These are phyloP conservation scores for Phrynocephalus guinanensis DNA, from an alignment of 2,797 vertebrate species.

Conservation along the genomic window DNA sequence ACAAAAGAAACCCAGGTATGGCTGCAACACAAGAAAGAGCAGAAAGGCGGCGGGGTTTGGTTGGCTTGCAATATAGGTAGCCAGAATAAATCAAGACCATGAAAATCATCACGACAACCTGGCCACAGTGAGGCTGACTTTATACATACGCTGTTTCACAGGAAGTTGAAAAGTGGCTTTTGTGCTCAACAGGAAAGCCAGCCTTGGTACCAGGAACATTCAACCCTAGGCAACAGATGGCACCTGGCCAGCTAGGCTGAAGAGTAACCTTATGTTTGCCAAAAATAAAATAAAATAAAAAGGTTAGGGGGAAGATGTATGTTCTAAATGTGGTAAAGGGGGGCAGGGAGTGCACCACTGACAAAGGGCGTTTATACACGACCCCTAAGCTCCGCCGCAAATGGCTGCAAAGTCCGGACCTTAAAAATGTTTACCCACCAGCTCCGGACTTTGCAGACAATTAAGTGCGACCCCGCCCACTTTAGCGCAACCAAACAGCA, in stretches of 20 bases:
- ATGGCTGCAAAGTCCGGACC: too few relatives aligned
- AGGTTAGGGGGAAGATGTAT: too few relatives aligned
- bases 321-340: neutral
- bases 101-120: neutral
- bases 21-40: slow-evolving; percentile 2
- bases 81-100: neutral
- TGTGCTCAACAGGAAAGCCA: neutral
- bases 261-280: neutral
- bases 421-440: too few relatives aligned
- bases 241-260: too few relatives aligned
- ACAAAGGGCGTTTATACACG: too few relatives aligned
- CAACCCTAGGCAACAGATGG: neutral
- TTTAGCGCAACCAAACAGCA: too few relatives aligned
- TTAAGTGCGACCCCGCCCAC: too few relatives aligned
- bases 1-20: too few relatives aligned
- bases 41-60: too few relatives aligned
- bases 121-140: neutral
- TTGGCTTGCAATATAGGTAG: slow-evolving; percentile 4
- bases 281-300: neutral
- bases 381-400: too few relatives aligned
- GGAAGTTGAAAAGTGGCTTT: neutral
- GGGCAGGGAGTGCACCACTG: neutral
- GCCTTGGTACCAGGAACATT: neutral
- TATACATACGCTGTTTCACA: neutral
- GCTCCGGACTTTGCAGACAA: too few relatives aligned